phyloP scores from a whole-genome alignment of 2,113 vertebrate genomes.

The Psephotus haematonotus region DNA sequence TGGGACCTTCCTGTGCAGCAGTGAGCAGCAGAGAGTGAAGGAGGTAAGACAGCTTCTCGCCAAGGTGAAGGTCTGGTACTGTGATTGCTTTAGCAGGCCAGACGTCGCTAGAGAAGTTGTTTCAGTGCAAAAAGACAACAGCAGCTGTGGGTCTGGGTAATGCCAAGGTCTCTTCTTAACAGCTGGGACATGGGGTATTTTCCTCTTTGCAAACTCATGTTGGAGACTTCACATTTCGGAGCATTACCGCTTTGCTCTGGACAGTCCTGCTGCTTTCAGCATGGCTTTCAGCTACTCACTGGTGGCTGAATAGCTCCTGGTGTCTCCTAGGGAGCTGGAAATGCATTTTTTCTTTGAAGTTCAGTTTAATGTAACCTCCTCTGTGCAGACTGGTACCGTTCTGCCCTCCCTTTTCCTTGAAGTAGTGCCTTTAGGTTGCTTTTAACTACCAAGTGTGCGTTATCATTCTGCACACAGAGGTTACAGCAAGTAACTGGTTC shows the following conservation, averaged over 20 bases:
- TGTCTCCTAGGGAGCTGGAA: neutral
- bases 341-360: neutral
- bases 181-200: neutral
- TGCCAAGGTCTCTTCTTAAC: neutral
- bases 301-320: neutral
- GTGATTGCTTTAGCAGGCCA: neutral
- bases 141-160: neutral
- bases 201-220: neutral
- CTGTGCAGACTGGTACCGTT: neutral
- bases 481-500: neutral
- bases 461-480: neutral
- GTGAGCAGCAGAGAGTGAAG: conserved; percentile 90
- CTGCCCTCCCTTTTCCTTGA: neutral
- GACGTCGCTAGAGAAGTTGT: neutral
- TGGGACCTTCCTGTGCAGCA: conserved; percentile 95
- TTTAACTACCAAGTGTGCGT: neutral
- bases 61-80: neutral
- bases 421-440: neutral
- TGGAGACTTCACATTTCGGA: neutral
- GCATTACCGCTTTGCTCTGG: neutral
- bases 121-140: neutral
- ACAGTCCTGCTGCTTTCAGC: neutral
- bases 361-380: neutral
- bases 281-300: neutral
- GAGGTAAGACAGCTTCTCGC: conserved; percentile 79